Evolutionary conservation across 2,888 invertebrate species (phyloP).

Genomic region (Rhagium mordax): DNA sequence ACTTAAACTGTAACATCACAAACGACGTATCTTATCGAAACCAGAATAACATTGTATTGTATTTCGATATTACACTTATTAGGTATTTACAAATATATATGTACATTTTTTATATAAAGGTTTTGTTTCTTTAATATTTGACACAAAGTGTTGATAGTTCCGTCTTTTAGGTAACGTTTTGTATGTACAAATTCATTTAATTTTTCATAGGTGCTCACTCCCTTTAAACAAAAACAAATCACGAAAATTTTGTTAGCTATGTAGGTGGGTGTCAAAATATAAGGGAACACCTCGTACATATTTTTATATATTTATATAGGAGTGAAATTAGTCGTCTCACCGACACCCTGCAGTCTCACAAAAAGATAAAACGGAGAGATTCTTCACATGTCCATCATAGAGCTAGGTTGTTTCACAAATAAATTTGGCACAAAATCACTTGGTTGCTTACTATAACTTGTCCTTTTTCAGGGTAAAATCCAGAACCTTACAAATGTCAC

Average conservation of each 20-base stretch:
- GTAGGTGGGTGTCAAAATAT: too few species aligned
- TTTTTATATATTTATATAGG: too few species aligned
- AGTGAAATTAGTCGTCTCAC: too few species aligned
- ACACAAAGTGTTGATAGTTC: background rate
- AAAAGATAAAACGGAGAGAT: background rate
- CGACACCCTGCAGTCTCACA: background rate
- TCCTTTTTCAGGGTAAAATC: slow-evolving; percentile 69
- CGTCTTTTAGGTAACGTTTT: background rate
- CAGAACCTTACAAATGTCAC: slow-evolving; percentile 69
- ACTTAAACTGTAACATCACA: slow-evolving; percentile 15
- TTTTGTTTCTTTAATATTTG: background rate
- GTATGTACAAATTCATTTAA: background rate
- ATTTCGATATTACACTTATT: slow-evolving; percentile 10
- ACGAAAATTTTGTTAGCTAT: too few species aligned
- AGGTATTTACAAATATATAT: slow-evolving; percentile 12
- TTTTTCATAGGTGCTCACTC: too few species aligned
- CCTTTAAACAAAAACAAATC: too few species aligned
- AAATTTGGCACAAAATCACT: slow-evolving; percentile 12
- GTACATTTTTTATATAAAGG: background rate
- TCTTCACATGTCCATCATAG: background rate
- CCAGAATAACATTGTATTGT: slow-evolving; percentile 8
- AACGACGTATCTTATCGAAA: slow-evolving; percentile 3
- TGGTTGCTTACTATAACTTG: slow-evolving; percentile 59
- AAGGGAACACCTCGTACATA: too few species aligned
- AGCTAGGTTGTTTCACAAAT: background rate